Base-by-base conservation (phyloP, 35 echinoderm and acorn worm genomes). In the Eucidaris tribuloides region DNA sequence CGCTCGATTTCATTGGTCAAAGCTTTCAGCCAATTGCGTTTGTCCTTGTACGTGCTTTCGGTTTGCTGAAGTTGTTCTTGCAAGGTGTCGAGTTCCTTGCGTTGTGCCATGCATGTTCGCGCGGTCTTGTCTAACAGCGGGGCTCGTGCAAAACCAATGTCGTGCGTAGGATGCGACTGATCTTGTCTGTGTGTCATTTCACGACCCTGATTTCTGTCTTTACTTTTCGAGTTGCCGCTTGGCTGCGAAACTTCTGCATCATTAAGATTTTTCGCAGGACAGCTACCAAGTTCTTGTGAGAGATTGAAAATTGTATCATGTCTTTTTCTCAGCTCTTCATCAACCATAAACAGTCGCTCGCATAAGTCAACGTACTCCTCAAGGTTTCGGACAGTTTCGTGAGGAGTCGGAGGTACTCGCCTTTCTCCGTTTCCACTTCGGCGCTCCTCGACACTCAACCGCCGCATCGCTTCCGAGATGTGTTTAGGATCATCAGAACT, bases 31-130 rank as follows among this genome's bases (percentile, higher is more conserved):
- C 82, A 46, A 28, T 85, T 34, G 7, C 36, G 36, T 62, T 82
- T 86, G 44, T 82, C 88, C 13, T 84, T 76, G 14, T 32, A 78
- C 2, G 79, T 28, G 7, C 46, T 62, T 45, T 92, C 84, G 33
- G 57, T 86, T 46, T 39, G n/a, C 7, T 56, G 84, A 41, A 81
- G 27, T 6, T 29, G 18, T 22, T 82, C 61, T 4, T 86, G 84
- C 62, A 87, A 55, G 13, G 11, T 65, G 49, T 74, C 46, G 23
- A 92, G 24, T 76, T 92, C 78, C 14, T 49, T 77, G 66, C 55
- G 65, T 65, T 82, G 68, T 19, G 66, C 90, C 7, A 78, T 38
- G 18, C 42, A 48, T 14, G 60, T 62, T 22, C 79, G 42, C 1
- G 79, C 65, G 29, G 65, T 38, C 46, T 52, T 63, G 28, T 87